Conservation (phyloP, 2,113 vertebrate species). For the Lamprologus speciosus region DNA sequence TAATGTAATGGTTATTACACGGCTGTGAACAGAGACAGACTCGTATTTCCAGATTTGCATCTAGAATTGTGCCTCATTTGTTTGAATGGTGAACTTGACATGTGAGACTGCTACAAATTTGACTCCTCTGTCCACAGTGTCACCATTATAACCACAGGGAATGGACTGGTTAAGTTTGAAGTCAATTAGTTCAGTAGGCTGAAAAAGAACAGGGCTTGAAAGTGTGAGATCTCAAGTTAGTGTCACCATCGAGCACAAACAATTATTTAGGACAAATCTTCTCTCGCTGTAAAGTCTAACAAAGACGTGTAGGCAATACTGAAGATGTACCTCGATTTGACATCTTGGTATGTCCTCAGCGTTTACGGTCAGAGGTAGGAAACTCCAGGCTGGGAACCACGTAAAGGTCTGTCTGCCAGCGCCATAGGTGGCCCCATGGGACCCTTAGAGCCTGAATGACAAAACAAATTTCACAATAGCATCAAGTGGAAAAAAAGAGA, state of each 20-base stretch:
- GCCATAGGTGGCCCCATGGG: slow-evolving; percentile 6
- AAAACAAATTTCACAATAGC: slow-evolving; percentile 56
- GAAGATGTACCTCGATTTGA: not conserved
- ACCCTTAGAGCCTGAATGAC: slow-evolving; percentile 9
- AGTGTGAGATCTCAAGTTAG: not conserved
- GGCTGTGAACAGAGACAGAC: not conserved
- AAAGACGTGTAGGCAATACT: rapidly evolving
- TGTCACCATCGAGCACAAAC: not conserved
- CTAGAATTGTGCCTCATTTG: not conserved
- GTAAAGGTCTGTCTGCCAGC: slow-evolving; percentile 5
- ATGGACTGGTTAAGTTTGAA: not conserved
- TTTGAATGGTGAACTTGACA: not conserved
- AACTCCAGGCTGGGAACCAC: not conserved
- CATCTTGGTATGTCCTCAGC: not conserved
- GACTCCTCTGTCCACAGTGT: not conserved
- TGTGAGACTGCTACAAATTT: not conserved
- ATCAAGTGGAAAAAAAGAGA: slow-evolving; percentile 10
- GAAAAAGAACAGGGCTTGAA: not conserved
- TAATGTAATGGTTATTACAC: not conserved
- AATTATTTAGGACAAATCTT: not conserved
- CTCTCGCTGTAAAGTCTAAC: not conserved
- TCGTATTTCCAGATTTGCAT: not conserved
- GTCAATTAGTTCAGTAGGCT: not conserved
- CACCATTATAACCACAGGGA: not conserved
- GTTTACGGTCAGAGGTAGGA: not conserved